Base-by-base conservation (phyloP, 2,113 vertebrate genomes). In the Cryptotis parvus region DNA sequence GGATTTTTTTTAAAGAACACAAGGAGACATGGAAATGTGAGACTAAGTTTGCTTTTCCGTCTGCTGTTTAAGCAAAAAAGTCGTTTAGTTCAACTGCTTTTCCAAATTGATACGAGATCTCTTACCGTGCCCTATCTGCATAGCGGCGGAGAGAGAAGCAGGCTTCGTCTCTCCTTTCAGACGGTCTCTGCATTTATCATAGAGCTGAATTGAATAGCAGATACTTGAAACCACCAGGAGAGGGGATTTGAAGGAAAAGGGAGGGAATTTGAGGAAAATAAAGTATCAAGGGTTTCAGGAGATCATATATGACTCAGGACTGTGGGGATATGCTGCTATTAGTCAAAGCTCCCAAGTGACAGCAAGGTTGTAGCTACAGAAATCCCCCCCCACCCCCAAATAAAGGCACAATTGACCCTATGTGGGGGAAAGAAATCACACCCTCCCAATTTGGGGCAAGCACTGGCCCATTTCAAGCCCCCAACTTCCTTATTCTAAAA, bases 41-140 rank as follows among this genome's bases (percentile, higher is more conserved):
- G 12, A 41, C 27, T 65, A 75, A 77, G 39, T 16, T 39, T 90
- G 31, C 26, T 22, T 27, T 11, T 58, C 33, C 85, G 55, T 76
- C 35, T 77, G 27, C 27, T 84, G 66, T 79, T 83, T 85, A 92
- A 87, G 52, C 58, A 89, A 90, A 89, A 92, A 33, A 65, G 9
- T 86, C 68, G 31, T 93, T 76, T 87, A 9, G 9, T 24, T n/a
- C 33, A 82, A 41, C 43, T 58, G 37, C 61, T 83, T 79, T 91
- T 70, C 73, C 81, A 92, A 87, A 80, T 11, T 1, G 1, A 77
- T 22, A 31, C 70, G 49, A 35, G 15, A 78, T 72, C 69, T 79
- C 26, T 82, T 69, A 39, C 3, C 24, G 39, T 11, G 8, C 68
- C 26, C 55, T 29, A 26, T 58, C 65, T 87, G 33, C 37, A 72